Percentiles rank a stretch among this genome's conserved stretches.
phyloP scores from a whole-genome alignment of 2,113 vertebrate species.

The Muntiacus reevesi region DNA sequence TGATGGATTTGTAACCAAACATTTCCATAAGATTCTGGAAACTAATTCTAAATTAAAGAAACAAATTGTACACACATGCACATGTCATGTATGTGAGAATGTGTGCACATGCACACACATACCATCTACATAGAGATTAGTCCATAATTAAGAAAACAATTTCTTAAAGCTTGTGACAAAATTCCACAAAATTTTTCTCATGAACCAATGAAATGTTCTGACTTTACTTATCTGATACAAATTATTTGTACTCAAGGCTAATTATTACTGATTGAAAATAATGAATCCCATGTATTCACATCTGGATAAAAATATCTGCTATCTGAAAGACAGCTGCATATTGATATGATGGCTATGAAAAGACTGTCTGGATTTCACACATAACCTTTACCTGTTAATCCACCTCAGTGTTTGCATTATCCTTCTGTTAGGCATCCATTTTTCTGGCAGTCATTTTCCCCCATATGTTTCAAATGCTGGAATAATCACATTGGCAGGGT shows the following conservation, averaged over 20 bases:
- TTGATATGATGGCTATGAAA: neutral
- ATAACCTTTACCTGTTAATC: neutral
- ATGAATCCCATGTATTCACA: neutral
- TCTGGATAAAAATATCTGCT: neutral
- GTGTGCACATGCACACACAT: neutral
- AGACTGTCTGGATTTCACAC: neutral
- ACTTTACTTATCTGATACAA: neutral
- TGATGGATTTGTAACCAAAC: neutral
- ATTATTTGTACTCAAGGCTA: neutral
- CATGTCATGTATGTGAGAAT: neutral
- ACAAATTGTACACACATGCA: neutral
- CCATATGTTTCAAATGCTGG: neutral
- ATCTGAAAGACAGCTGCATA: neutral
- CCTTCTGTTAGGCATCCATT: neutral
- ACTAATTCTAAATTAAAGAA: neutral
- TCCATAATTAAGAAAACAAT: neutral
- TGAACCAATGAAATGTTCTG: neutral
- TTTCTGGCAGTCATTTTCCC: neutral
- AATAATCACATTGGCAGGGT: neutral
- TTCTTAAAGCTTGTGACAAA: neutral
- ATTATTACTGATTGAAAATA: neutral
- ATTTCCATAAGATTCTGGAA: neutral
- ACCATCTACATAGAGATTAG: neutral
- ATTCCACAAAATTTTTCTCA: neutral
- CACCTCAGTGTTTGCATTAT: neutral